A percentile compares a stretch with the other conserved stretches of the same genome.
These are phyloP conservation scores for Nycticryphes semicollaris DNA, from an alignment of 2,113 vertebrate genomes.

Conservation along the genomic window DNA sequence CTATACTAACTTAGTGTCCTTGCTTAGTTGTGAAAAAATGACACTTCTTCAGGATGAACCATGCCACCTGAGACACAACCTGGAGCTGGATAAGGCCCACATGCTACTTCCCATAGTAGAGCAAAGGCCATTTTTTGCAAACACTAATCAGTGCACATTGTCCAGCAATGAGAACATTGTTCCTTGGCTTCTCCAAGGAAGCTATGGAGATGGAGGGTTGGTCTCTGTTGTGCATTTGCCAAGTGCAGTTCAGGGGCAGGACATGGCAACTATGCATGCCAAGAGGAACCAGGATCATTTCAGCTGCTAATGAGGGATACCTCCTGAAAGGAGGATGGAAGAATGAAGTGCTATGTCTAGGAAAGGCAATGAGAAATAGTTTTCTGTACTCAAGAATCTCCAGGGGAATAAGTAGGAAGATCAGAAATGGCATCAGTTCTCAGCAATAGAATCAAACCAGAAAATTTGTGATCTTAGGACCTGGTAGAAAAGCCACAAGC, in stretches of 20 bases:
- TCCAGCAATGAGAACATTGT: not conserved
- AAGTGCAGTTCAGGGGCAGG: not conserved
- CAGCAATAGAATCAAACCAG: not conserved
- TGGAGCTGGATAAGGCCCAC: not conserved
- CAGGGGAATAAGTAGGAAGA: not conserved
- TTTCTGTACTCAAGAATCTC: not conserved
- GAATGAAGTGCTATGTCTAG: not conserved
- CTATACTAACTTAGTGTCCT: not conserved
- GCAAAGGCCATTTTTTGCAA: not conserved
- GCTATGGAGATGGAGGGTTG: fast-evolving
- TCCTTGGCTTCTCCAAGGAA: not conserved
- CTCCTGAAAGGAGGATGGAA: not conserved
- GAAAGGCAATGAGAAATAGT: not conserved
- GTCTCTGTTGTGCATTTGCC: not conserved
- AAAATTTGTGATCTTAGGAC: not conserved
- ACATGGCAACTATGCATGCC: not conserved
- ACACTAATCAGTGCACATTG: fast-evolving
- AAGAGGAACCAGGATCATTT: not conserved
- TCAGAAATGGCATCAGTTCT: not conserved
- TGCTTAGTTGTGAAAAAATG: not conserved
- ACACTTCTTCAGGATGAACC: not conserved
- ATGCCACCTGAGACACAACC: not conserved
- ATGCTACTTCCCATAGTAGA: not conserved
- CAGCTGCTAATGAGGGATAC: not conserved
- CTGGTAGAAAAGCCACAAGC: not conserved